These are phyloP conservation scores for Acanthosepion esculentum DNA, from an alignment of 2,888 invertebrate genomes.

Conservation along the genomic window DNA sequence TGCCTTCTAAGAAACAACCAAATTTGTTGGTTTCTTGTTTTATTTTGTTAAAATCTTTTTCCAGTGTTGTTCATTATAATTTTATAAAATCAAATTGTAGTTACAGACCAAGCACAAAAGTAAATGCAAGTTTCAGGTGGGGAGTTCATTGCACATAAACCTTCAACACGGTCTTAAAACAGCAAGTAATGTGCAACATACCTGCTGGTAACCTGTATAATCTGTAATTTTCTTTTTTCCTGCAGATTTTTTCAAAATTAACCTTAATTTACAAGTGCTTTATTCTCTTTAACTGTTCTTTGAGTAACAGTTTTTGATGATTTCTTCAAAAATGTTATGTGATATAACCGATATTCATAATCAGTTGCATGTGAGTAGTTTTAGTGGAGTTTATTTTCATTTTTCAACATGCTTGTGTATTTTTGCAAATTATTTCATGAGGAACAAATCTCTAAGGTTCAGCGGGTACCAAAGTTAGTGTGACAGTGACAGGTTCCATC, in stretches of 20 bases:
- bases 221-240: not conserved
- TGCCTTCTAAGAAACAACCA: constrained; percentile 48
- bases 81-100: constrained; percentile 33
- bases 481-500: constrained; percentile 89
- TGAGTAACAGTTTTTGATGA: not conserved
- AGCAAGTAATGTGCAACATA: constrained; percentile 25
- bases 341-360: not conserved
- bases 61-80: not conserved
- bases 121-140: constrained; percentile 48
- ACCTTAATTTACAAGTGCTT: not conserved
- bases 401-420: not conserved
- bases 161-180: constrained; percentile 24
- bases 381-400: not conserved
- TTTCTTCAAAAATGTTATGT: not conserved
- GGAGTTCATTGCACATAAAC: constrained; percentile 47
- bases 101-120: constrained; percentile 47
- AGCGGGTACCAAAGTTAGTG: constrained; percentile 94
- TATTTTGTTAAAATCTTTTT: not conserved
- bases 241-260: not conserved
- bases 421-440: not conserved
- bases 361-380: not conserved
- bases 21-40: constrained; percentile 25
- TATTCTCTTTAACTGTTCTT: not conserved
- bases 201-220: not conserved
- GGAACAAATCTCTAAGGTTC: constrained; percentile 54